Base-by-base conservation (phyloP, 2,113 vertebrate genomes). In the Electrona antarctica region DNA sequence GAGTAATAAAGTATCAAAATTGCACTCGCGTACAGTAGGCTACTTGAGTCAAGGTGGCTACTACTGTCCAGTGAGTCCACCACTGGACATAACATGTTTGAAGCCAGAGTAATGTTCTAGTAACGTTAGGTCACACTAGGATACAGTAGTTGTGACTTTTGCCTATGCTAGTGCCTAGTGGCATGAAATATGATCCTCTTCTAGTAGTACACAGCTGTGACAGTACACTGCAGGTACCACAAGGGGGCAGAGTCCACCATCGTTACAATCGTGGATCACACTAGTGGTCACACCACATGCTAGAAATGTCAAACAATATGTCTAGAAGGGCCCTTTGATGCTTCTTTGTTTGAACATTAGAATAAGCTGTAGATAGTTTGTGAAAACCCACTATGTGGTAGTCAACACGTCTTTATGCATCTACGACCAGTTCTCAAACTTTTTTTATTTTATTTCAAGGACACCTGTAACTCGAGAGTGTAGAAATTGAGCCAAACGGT, bases 231-330 rank as follows among this genome's bases (percentile, higher is more conserved):
- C 6, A 52, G 49, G 15, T 57, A 29, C 82, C 91, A 81, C 83
- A 50, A 89, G 91, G 60, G 77, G 89, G 85, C 78, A 62, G 60
- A 7, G 50, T 77, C 15, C 76, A 71, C 50, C 41, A 46, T 60
- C 10, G 11, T 60, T 60, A 60, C 45, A 79, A 4, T 60, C 21
- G 65, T 13, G 5, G 48, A 29, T 41, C 5, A 41, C 33, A 41
- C 73, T 5, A 50, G 50, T 41, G 14, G 45, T 48, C 28, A 15
- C 13, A 54, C 33, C n/a, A 11, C 60, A 63, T 7, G 62, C 11
- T 49, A 71, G 52, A 29, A 8, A 46, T 46, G 49, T 29, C 54
- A 50, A 15, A 57, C 21, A 21, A 57, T 33, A 60, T 13, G 47
- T 8, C 21, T 67, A 59, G 54, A 46, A n/a, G 78, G 66, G 80